Base-by-base conservation (phyloP, 2,888 invertebrate species). In the Brachyptera putata region DNA sequence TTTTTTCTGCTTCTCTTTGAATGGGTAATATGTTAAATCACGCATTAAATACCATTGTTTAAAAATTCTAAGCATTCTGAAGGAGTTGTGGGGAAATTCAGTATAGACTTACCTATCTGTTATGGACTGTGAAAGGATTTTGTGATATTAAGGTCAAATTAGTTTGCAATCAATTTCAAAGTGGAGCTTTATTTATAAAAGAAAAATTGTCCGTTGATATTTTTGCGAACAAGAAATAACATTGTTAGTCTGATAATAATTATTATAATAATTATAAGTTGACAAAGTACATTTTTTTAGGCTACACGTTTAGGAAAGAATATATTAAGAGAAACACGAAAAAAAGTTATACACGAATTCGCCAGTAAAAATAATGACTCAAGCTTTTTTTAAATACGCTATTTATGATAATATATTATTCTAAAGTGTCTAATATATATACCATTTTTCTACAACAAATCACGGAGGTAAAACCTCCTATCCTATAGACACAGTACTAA, bases 161-260 rank as follows among this genome's bases (percentile, higher is more conserved):
- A n/a, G n/a, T n/a, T n/a, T n/a, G n/a, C n/a, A 53, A 13, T 30
- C 36, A 36, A 11, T 36, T 53, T 53, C 34, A 34, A 53, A 53
- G 36, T 36, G 34, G 53, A 53, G 36, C 53, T 34, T 16, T 53
- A 53, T 53, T 53, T 53, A 53, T 34, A 34, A 34, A 53, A 53
- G 53, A 53, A 53, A 53, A 53, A 21, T 53, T 53, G 53, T 26
- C 58, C 49, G 58, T 50, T 58, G 25, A 58, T 58, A 53, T 50
- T 53, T 18, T 43, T 43, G 43, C 58, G 58, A 34, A 50, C 50
- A 57, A 57, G 57, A n/a, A n/a, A n/a, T 57, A 57, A 57, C 39
- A 57, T 39, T 43, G 43, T 57, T 18, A 18, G 11, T 34, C 30
- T 53, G 53, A 53, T 21, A 53, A 53, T 53, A 18, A 36, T 53